phyloP scores from a whole-genome alignment of 2,888 invertebrate species.

The Aphodius sticticus region DNA sequence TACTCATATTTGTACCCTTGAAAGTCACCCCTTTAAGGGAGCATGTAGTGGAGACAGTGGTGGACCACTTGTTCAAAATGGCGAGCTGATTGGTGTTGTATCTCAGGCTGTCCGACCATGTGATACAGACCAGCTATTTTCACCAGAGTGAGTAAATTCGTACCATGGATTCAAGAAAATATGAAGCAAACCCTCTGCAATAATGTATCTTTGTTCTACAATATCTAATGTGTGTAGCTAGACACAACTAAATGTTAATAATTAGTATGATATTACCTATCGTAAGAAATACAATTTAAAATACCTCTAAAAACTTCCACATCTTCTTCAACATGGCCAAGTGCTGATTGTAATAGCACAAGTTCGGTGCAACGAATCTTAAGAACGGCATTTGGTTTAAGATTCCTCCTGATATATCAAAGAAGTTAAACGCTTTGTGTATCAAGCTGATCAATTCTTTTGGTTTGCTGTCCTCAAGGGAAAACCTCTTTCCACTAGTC shows the following conservation, averaged over 20 bases:
- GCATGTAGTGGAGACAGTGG: not conserved
- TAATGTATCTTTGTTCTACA: too few relatives aligned
- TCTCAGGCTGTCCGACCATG: not conserved
- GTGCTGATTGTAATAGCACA: slow-evolving; percentile 69
- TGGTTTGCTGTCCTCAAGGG: slow-evolving; percentile 66
- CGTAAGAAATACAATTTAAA: not conserved
- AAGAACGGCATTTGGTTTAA: slow-evolving; percentile 75
- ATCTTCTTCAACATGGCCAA: slow-evolving; percentile 63
- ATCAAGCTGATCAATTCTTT: slow-evolving; percentile 66
- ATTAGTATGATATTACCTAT: too few relatives aligned
- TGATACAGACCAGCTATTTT: not conserved
- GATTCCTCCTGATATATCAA: slow-evolving; percentile 73
- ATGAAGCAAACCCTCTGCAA: too few relatives aligned
- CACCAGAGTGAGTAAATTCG: not conserved
- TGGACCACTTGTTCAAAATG: not conserved
- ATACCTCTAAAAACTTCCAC: slow-evolving; percentile 52
- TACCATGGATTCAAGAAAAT: not conserved
- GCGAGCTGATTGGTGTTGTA: not conserved
- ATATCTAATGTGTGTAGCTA: too few relatives aligned
- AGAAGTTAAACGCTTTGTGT: slow-evolving; percentile 68
- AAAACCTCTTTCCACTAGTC: slow-evolving; percentile 72
- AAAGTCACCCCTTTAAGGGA: not conserved
- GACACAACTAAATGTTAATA: too few relatives aligned
- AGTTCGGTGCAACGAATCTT: slow-evolving; percentile 69
- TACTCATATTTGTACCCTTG: not conserved